Base-by-base conservation (phyloP, 2,888 invertebrate genomes). In the Timandra comae region DNA sequence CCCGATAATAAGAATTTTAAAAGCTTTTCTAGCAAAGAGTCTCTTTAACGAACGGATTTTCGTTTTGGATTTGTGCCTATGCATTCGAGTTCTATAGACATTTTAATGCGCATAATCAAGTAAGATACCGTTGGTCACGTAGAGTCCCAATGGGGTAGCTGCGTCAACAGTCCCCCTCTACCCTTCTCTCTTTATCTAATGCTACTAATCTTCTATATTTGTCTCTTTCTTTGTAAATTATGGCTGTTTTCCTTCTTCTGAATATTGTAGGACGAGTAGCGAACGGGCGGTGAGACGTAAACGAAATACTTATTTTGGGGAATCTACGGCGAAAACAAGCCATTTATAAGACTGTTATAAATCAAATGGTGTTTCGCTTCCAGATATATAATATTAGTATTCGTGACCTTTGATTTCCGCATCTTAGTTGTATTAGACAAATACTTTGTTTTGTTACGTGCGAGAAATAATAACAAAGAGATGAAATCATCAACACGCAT, bases 301-400 rank as follows among this genome's bases (percentile, higher is more conserved):
- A 69, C 66, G 69, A 68, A 75, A 74, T 73, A 68, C 66, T 72
- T 74, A 71, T 71, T 76, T 66, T 61, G 61, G 62, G 60, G 59
- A 63, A 68, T 68, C 67, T 66, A 67, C 52, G 61, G 57, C 68
- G 62, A 71, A 77, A 80, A 79, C 76, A 78, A 77, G 66, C 64
- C 69, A 76, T 74, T 73, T 72, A 57, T 70, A 67, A 61, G 59
- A 55, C 49, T 50, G 62, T 43, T 46, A 73, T 78, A 76, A 73
- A 77, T 77, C 67, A 68, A 62, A 51, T 38, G 41, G 47, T 53
- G 52, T 53, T 41, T 50, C 47, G 33, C 41, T 38, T 46, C 48
- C 40, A 34, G 46, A 33, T 43, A 46, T 39, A 27, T 46, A 33
- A 22, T 16, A 11, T 10, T 36, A 34, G 10, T 10, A 24, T 19